Evolutionary conservation across 2,113 vertebrate species (phyloP).

Genomic region (Pogonocichla stellata): DNA sequence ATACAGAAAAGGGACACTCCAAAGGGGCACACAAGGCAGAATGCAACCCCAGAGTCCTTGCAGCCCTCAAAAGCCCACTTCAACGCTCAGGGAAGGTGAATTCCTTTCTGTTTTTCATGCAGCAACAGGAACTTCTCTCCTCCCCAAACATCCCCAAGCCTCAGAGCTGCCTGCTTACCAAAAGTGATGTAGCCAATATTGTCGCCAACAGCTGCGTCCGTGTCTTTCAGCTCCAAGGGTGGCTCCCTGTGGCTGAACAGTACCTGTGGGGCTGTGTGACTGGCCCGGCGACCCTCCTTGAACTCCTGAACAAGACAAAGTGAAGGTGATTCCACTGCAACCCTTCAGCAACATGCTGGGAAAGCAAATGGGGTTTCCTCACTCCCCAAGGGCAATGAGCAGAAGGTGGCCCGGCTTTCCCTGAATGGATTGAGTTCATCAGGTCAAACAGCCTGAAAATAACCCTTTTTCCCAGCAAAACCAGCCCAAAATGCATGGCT

Average conservation of each 20-base stretch:
- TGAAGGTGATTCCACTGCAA: background rate
- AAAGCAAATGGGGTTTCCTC: background rate
- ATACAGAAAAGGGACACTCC: background rate
- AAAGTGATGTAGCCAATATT: slow-evolving; percentile 99
- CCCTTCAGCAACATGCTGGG: background rate
- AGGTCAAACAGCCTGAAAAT: background rate
- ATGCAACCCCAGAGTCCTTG: background rate
- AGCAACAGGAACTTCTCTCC: background rate
- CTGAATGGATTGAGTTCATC: background rate
- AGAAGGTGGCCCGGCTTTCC: background rate
- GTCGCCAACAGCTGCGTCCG: slow-evolving; percentile 92
- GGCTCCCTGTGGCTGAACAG: slow-evolving; percentile 98
- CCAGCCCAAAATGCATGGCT: background rate
- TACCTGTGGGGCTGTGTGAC: slow-evolving; percentile 98
- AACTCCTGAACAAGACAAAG: slow-evolving; percentile 84
- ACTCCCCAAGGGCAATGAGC: background rate
- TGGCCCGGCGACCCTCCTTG: slow-evolving; percentile 96
- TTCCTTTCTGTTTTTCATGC: background rate
- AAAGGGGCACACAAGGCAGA: background rate
- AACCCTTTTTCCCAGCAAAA: background rate
- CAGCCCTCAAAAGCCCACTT: background rate
- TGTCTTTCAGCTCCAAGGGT: slow-evolving; percentile 96
- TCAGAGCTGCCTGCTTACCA: slow-evolving; percentile 72
- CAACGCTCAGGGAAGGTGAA: background rate
- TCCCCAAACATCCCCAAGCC: background rate